Percentiles rank a stretch among this genome's conserved stretches.
Conservation (phyloP, 2,113 vertebrate species). For the Entomyzon cyanotis region DNA sequence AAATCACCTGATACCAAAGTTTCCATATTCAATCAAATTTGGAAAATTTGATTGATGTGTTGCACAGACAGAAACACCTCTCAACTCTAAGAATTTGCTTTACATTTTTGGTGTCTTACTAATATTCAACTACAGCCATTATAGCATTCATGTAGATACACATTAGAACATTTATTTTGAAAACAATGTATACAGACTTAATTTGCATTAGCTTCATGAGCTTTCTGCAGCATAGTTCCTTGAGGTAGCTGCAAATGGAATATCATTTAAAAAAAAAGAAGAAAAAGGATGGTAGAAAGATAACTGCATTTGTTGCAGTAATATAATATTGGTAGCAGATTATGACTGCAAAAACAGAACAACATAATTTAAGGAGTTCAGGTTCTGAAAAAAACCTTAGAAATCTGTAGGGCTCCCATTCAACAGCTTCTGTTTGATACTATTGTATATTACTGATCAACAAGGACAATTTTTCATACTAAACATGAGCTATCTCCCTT, state of each 20-base stretch:
- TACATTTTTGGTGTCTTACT: neutral
- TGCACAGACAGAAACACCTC: neutral
- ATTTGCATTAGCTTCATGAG: neutral
- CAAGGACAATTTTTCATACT: neutral
- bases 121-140: neutral
- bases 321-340: fast-evolving
- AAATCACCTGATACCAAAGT: neutral
- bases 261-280: neutral
- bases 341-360: neutral
- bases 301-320: neutral
- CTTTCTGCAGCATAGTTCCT: neutral
- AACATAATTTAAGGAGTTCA: neutral
- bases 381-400: neutral
- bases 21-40: neutral
- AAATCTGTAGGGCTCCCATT: neutral
- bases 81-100: neutral
- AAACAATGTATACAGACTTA: neutral
- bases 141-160: neutral
- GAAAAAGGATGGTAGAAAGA: fast-evolving
- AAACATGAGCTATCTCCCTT: neutral
- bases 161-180: neutral
- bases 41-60: neutral
- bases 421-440: neutral
- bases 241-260: neutral
- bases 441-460: neutral